phyloP scores from a whole-genome alignment of 2,888 invertebrate genomes.

The Cheilosia impressa region DNA sequence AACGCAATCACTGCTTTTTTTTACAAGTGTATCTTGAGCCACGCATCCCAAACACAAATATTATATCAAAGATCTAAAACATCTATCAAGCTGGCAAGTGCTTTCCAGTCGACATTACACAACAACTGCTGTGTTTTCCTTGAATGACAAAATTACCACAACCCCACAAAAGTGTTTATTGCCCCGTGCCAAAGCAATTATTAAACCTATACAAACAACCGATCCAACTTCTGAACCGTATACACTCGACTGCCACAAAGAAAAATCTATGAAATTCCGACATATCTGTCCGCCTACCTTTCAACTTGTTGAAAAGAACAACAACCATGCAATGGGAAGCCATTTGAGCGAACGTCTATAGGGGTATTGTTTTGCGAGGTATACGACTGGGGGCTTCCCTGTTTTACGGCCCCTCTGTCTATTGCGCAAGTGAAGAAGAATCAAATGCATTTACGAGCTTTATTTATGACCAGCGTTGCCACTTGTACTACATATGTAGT shows the following conservation, averaged over 20 bases:
- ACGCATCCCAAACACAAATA: too few species aligned
- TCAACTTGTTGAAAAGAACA: slow-evolving; percentile 56
- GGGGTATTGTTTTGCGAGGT: neutral
- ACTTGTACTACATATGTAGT: too few species aligned
- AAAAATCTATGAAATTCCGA: slow-evolving; percentile 29
- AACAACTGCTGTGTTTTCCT: too few species aligned
- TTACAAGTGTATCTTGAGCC: too few species aligned
- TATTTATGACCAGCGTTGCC: slow-evolving; percentile 73
- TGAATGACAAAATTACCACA: neutral
- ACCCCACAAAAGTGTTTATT: neutral
- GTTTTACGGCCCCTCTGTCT: slow-evolving; percentile 14
- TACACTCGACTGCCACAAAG: neutral
- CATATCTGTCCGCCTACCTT: slow-evolving; percentile 44
- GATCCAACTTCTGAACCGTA: slow-evolving; percentile 4
- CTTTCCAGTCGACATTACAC: too few species aligned
- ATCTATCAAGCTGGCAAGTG: too few species aligned
- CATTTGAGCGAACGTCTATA: slow-evolving; percentile 41
- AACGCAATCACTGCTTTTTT: too few species aligned
- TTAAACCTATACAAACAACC: slow-evolving; percentile 9
- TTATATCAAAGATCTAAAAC: too few species aligned
- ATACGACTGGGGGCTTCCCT: neutral
- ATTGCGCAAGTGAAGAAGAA: slow-evolving; percentile 16
- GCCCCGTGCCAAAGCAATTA: neutral
- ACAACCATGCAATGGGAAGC: slow-evolving; percentile 58
- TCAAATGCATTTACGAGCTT: slow-evolving; percentile 61